These are phyloP conservation scores for Brachyhypopomus gauderio DNA, from an alignment of 2,113 vertebrate species.

Conservation along the genomic window DNA sequence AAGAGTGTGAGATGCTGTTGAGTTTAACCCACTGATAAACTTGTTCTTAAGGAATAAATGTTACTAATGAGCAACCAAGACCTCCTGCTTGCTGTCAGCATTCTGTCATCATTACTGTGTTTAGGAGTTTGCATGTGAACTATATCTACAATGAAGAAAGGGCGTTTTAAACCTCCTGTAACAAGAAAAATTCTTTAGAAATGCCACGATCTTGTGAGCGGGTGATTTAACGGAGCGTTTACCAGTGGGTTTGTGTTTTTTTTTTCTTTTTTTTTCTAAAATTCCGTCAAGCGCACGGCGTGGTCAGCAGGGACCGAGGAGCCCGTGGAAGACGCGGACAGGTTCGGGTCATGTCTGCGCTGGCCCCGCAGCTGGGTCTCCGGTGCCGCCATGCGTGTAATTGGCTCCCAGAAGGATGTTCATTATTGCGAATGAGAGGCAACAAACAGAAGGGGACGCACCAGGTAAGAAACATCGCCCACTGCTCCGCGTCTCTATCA, in stretches of 20 bases:
- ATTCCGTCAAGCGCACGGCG: slow-evolving; percentile 75
- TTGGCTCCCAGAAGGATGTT: slow-evolving; percentile 81
- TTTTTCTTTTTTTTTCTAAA: slow-evolving; percentile 47
- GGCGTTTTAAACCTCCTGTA: not conserved
- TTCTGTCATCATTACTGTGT: not conserved
- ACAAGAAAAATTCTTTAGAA: not conserved
- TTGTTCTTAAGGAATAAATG: too few species aligned
- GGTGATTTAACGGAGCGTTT: slow-evolving; percentile 4
- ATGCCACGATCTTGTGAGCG: slow-evolving; percentile 3
- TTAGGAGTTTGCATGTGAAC: not conserved
- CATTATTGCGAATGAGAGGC: slow-evolving; percentile 73
- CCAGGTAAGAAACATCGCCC: slow-evolving; percentile 62
- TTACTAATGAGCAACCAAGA: too few species aligned
- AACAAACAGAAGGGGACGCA: slow-evolving; percentile 66
- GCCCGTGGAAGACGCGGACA: slow-evolving; percentile 40
- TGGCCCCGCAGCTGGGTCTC: slow-evolving; percentile 56
- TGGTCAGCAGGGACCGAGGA: slow-evolving; percentile 66
- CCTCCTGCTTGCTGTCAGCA: too few species aligned
- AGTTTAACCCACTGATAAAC: too few species aligned
- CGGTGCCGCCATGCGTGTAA: slow-evolving; percentile 79
- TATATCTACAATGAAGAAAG: not conserved
- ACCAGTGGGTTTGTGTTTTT: too few species aligned
- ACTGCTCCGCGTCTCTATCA: slow-evolving; percentile 56
- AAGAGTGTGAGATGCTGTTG: too few species aligned
- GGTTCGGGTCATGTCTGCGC: slow-evolving; percentile 72